These are phyloP conservation scores for Neria commutata DNA, from an alignment of 2,888 invertebrate species.

Conservation along the genomic window DNA sequence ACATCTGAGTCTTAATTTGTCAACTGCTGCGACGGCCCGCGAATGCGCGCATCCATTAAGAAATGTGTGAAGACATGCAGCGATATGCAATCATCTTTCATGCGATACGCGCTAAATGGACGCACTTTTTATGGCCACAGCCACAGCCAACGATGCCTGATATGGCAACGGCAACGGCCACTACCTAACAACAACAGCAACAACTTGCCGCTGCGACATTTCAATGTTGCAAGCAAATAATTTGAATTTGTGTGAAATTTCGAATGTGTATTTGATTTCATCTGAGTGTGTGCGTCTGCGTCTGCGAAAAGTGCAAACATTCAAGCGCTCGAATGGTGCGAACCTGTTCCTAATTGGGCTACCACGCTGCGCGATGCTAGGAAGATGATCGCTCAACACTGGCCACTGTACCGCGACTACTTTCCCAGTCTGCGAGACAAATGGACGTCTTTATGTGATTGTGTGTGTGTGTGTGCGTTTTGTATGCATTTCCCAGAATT, in stretches of 20 bases:
- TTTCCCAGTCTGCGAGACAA: background rate
- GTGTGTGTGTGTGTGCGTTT: background rate
- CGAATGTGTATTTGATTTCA: no score
- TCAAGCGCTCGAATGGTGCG: no score
- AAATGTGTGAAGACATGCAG: background rate
- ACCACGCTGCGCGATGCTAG: constrained; percentile 48
- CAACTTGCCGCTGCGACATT: background rate
- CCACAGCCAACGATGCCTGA: no score
- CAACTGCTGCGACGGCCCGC: background rate
- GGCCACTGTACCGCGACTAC: background rate
- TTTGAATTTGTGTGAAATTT: no score
- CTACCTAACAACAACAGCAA: no score
- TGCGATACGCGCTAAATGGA: background rate
- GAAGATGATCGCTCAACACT: constrained; percentile 25
- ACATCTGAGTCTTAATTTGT: background rate
- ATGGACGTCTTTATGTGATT: no score
- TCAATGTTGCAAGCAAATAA: background rate
- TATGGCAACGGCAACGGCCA: no score
- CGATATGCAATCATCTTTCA: background rate
- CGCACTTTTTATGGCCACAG: background rate
- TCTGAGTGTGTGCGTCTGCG: no score
- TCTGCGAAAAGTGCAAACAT: background rate
- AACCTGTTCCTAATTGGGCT: constrained; percentile 55
- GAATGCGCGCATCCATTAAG: background rate
- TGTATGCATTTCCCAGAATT: background rate